phyloP scores from a whole-genome alignment of 2,113 vertebrate species.

The Microtus montanus region DNA sequence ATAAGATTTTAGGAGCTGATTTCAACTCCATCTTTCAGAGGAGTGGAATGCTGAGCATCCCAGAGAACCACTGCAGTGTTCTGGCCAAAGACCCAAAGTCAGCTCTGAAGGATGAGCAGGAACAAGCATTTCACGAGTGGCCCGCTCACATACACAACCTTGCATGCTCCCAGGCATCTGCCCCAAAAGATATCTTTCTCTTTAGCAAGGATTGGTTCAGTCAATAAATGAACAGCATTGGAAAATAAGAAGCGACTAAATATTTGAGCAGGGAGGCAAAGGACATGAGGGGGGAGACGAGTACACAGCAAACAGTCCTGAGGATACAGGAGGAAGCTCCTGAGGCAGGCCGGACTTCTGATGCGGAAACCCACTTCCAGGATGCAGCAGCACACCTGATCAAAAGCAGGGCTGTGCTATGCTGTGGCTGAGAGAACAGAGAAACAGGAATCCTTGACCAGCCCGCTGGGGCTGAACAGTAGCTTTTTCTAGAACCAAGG shows the following conservation, averaged over 20 bases:
- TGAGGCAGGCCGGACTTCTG: background rate
- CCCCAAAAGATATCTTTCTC: conserved; percentile 43
- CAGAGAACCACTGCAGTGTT: conserved; percentile 94
- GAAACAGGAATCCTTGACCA: background rate
- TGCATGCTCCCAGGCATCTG: background rate
- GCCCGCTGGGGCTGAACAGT: background rate
- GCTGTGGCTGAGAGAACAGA: background rate
- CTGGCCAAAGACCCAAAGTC: conserved; percentile 95
- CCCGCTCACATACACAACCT: background rate
- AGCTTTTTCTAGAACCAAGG: background rate
- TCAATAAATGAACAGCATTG: conserved; percentile 63
- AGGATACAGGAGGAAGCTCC: background rate
- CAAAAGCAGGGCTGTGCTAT: background rate
- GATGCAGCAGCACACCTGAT: background rate
- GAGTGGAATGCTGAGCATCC: conserved; percentile 94
- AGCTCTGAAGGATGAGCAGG: conserved; percentile 94
- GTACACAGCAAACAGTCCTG: background rate
- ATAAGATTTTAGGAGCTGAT: conserved; percentile 94
- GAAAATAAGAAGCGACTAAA: background rate
- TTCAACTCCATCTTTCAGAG: conserved; percentile 97
- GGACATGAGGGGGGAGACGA: background rate
- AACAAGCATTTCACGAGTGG: conserved; percentile 96
- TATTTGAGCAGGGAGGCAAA: background rate
- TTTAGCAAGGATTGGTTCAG: conserved; percentile 48
- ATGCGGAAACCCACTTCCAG: background rate